phyloP scores from a whole-genome alignment of 1,140 invertebrate species.

The Druon quercuslanigerum region DNA sequence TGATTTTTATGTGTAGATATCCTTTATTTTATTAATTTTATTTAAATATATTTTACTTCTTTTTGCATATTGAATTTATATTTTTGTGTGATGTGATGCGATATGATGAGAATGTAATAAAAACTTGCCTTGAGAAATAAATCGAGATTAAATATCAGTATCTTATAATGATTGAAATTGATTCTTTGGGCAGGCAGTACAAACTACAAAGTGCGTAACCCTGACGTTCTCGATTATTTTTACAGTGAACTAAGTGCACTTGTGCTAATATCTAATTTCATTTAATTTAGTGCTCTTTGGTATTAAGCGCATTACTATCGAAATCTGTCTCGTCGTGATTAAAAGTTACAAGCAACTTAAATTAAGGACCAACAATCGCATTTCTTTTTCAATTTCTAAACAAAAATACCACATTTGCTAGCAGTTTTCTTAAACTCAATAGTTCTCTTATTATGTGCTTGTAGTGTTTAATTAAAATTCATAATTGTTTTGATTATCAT shows the following conservation, averaged over 20 bases:
- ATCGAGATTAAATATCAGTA: constrained; percentile 3
- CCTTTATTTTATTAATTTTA: no score
- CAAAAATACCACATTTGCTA: no score
- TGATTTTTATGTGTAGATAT: no score
- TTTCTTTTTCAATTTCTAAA: no score
- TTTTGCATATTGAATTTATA: no score
- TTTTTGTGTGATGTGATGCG: no score
- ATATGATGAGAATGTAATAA: neutral
- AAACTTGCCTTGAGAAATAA: neutral
- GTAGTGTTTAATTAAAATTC: no score
- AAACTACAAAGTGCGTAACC: constrained; percentile 22
- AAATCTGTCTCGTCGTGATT: neutral
- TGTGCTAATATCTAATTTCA: neutral
- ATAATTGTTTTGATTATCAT: no score
- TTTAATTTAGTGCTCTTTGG: neutral
- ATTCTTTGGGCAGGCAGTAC: neutral
- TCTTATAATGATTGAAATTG: constrained; percentile 19
- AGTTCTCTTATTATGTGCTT: no score
- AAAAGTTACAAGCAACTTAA: neutral
- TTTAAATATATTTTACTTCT: no score
- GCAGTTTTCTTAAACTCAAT: no score
- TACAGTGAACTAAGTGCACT: neutral
- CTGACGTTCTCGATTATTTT: constrained; percentile 12
- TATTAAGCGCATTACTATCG: neutral
- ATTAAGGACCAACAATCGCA: neutral